Percentiles rank a stretch among this genome's conserved stretches.
Conservation (phyloP, 2,888 invertebrate species). For the Drosophila pseudotalamancana region DNA sequence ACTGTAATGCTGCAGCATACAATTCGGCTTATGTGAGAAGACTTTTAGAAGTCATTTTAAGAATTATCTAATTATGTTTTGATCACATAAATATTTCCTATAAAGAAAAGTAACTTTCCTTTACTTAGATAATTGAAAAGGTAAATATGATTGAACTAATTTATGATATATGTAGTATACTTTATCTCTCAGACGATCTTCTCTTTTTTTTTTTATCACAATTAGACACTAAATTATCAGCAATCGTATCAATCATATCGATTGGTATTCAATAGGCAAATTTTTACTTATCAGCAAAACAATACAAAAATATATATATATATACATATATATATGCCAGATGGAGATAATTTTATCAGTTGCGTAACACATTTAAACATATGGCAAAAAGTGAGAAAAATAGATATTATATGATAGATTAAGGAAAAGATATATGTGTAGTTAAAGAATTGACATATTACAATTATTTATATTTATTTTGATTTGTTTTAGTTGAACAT, state of each 20-base stretch:
- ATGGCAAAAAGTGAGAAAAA: conserved; percentile 2
- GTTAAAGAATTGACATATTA: no score
- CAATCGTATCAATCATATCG: conserved; percentile 55
- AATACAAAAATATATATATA: no score
- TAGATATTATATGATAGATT: not conserved
- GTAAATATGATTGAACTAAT: conserved; percentile 13
- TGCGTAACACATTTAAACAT: conserved; percentile 15
- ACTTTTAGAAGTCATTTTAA: no score
- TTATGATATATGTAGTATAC: not conserved
- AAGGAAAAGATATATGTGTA: no score
- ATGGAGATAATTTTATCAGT: conserved; percentile 7
- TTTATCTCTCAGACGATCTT: not conserved
- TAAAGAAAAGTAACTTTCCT: no score
- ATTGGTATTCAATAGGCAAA: conserved; percentile 40
- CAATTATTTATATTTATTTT: no score
- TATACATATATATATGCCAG: conserved; percentile 9
- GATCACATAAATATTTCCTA: no score
- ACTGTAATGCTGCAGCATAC: no score
- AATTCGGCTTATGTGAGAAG: no score
- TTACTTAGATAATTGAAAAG: not conserved
- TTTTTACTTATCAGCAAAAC: conserved; percentile 35
- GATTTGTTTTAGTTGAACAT: no score
- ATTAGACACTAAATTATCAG: conserved; percentile 49
- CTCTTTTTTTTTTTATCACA: conserved; percentile 19
- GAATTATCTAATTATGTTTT: no score